phyloP scores from a whole-genome alignment of 2,888 invertebrate species.

The Agrypnus murinus region DNA sequence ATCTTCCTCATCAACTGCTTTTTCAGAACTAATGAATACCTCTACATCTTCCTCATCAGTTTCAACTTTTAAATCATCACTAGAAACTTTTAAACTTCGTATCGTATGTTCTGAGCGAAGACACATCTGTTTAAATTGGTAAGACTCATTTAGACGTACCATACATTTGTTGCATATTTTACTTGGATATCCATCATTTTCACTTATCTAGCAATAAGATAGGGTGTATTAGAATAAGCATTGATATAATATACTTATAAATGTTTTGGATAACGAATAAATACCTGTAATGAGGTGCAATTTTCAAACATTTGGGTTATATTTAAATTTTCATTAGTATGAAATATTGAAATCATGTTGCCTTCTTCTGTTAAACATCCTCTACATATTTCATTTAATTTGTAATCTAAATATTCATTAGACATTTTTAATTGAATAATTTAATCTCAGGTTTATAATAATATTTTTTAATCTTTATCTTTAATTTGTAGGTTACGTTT shows the following conservation, averaged over 20 bases:
- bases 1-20: constrained; percentile 2
- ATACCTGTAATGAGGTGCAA: constrained; percentile 72
- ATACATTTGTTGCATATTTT: constrained; percentile 72
- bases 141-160: constrained; percentile 69
- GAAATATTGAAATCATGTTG: constrained; percentile 68
- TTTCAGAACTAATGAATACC: not conserved
- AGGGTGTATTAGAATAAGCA: too few species aligned
- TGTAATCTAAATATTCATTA: constrained; percentile 14
- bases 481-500: too few species aligned
- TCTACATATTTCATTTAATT: constrained; percentile 71
- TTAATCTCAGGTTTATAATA: too few species aligned
- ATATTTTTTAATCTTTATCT: too few species aligned
- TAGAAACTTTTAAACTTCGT: constrained; percentile 10
- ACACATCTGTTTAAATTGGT: constrained; percentile 73
- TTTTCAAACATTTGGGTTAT: constrained; percentile 71
- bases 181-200: constrained; percentile 71
- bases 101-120: constrained; percentile 68
- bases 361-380: constrained; percentile 70
- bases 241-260: constrained; percentile 5
- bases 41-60: not conserved
- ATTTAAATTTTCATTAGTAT: constrained; percentile 66
- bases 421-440: constrained; percentile 18
- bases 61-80: not conserved
- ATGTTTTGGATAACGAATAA: not conserved
- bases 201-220: constrained; percentile 56